A percentile compares a stretch with the other conserved stretches of the same genome.
phyloP scores from a whole-genome alignment of 2,113 vertebrate species.

The Salvelinus sp. region DNA sequence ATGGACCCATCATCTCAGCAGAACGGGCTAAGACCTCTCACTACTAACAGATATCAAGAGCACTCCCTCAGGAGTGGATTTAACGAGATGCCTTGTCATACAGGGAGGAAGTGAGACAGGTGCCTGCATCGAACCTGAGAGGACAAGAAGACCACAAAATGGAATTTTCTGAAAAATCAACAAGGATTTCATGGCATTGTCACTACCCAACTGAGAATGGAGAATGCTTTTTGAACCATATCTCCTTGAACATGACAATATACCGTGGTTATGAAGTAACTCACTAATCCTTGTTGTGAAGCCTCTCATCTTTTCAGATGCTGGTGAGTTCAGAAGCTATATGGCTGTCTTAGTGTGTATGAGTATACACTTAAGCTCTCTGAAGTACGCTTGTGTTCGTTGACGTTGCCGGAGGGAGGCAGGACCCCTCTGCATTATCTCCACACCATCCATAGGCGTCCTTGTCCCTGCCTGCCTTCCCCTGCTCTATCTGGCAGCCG shows the following conservation, averaged over 20 bases:
- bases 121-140: slow-evolving; percentile 31
- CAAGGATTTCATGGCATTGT: not conserved
- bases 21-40: slow-evolving; percentile 6
- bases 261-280: slow-evolving; percentile 28
- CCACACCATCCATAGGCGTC: slow-evolving; percentile 3
- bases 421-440: slow-evolving; percentile 17
- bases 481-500: slow-evolving; percentile 11
- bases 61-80: slow-evolving; percentile 14
- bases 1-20: slow-evolving; percentile 25
- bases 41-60: slow-evolving; percentile 39
- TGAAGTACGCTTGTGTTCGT: slow-evolving; percentile 40
- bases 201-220: not conserved
- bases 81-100: slow-evolving; percentile 29
- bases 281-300: slow-evolving; percentile 34
- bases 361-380: slow-evolving; percentile 34
- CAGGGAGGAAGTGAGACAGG: slow-evolving; percentile 26
- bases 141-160: not conserved
- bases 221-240: not conserved
- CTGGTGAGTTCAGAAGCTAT: not conserved
- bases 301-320: slow-evolving; percentile 15
- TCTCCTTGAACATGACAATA: slow-evolving; percentile 8
- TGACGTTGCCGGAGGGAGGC: not conserved
- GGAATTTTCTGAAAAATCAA: not conserved
- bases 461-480: not conserved
- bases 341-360: slow-evolving; percentile 17